Conservation (phyloP, 2,888 invertebrate species). For the Drosophila longiperda region DNA sequence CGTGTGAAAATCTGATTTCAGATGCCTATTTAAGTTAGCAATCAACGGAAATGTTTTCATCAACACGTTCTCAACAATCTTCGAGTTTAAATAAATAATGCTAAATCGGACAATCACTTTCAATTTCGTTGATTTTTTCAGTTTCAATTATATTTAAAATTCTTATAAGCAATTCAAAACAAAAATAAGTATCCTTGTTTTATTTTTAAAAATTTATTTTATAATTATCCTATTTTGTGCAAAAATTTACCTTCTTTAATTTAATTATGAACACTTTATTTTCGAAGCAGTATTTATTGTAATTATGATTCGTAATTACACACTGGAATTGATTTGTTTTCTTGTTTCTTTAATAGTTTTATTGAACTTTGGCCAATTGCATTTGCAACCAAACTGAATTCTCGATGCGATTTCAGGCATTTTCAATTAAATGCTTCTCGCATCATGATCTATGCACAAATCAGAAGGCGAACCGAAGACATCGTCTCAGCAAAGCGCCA, state of each 20-base stretch:
- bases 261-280: background rate
- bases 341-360: slow-evolving; percentile 14
- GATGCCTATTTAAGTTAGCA: background rate
- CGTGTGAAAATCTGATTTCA: background rate
- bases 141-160: background rate
- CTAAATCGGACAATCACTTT: background rate
- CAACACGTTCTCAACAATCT: background rate
- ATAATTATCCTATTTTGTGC: background rate
- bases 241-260: slow-evolving; percentile 31
- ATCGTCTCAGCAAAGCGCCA: slow-evolving; percentile 31
- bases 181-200: background rate
- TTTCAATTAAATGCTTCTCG: slow-evolving; percentile 34
- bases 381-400: slow-evolving; percentile 42
- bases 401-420: slow-evolving; percentile 35
- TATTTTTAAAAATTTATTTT: background rate
- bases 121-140: background rate
- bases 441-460: slow-evolving; percentile 46
- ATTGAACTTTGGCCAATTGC: slow-evolving; percentile 41
- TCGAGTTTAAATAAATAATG: background rate
- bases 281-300: background rate
- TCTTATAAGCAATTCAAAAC: background rate
- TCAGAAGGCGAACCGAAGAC: slow-evolving; percentile 37
- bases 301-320: background rate
- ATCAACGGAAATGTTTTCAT: background rate
- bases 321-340: slow-evolving; percentile 19